Conservation (phyloP, 2,797 vertebrate species). For the Oreochromis grahami region DNA sequence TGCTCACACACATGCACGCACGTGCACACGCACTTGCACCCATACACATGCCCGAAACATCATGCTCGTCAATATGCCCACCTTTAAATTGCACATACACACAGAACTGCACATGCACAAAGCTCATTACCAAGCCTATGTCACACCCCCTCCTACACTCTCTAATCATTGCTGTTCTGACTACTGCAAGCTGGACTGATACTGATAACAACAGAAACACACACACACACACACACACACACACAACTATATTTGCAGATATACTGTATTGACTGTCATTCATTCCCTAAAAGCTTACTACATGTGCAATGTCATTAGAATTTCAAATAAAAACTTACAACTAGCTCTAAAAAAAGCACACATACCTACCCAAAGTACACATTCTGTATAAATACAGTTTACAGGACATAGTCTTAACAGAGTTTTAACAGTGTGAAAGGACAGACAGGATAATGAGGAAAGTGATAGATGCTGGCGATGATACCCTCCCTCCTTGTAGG, state of each 20-base stretch:
- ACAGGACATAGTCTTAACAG: background rate
- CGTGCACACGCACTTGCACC: background rate
- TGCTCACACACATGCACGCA: background rate
- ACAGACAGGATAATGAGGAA: slow-evolving; percentile 25
- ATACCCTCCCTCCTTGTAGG: background rate
- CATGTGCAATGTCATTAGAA: background rate
- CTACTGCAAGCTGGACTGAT: slow-evolving; percentile 48
- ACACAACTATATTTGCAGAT: background rate
- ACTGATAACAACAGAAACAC: slow-evolving; percentile 41
- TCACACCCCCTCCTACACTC: background rate
- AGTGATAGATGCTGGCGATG: slow-evolving; percentile 36
- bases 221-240: background rate
- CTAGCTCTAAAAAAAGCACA: background rate
- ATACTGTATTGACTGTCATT: background rate
- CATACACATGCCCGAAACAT: too few relatives aligned
- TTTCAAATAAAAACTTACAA: background rate
- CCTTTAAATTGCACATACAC: background rate
- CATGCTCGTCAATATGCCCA: background rate
- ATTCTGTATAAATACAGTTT: background rate
- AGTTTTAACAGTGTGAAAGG: background rate
- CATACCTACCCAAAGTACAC: background rate
- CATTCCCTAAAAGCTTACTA: background rate
- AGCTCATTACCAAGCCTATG: slow-evolving; percentile 11
- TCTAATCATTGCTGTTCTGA: slow-evolving; percentile 44
- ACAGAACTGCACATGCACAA: background rate